A percentile compares a stretch with the other conserved stretches of the same genome.
Conservation (phyloP, 2,797 vertebrate genomes). For the Schizothorax lantsangensis region DNA sequence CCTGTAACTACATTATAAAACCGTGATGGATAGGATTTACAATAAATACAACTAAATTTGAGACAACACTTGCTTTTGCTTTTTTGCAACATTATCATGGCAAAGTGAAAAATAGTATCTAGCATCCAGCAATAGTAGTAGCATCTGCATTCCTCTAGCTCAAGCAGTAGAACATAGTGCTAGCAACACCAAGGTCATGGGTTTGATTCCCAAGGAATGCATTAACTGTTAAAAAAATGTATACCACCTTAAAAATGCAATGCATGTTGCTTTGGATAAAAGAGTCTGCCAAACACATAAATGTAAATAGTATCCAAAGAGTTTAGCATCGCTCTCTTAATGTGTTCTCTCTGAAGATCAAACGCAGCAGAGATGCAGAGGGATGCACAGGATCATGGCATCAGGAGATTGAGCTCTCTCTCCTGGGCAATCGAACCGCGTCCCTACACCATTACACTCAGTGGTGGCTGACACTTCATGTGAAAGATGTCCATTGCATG, state of each 20-base stretch:
- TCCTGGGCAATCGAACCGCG: neutral
- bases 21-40: neutral
- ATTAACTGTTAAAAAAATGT: neutral
- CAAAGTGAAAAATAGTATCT: neutral
- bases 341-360: conserved; percentile 3
- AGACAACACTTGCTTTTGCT: neutral
- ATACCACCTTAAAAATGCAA: neutral
- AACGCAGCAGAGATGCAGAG: conserved; percentile 15
- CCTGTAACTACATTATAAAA: neutral
- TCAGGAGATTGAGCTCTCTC: conserved; percentile 38
- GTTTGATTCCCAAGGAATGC: neutral
- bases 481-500: conserved; percentile 46
- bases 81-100: neutral
- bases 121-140: neutral
- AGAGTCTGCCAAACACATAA: neutral
- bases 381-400: neutral
- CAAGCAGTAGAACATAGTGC: neutral
- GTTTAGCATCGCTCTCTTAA: neutral
- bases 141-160: neutral
- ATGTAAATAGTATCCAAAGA: neutral
- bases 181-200: neutral
- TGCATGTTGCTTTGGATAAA: neutral
- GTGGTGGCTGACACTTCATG: conserved; percentile 20
- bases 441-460: conserved; percentile 35
- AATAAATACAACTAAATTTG: neutral